Conservation (phyloP, 2,888 invertebrate species). For the Melanostoma scalare region DNA sequence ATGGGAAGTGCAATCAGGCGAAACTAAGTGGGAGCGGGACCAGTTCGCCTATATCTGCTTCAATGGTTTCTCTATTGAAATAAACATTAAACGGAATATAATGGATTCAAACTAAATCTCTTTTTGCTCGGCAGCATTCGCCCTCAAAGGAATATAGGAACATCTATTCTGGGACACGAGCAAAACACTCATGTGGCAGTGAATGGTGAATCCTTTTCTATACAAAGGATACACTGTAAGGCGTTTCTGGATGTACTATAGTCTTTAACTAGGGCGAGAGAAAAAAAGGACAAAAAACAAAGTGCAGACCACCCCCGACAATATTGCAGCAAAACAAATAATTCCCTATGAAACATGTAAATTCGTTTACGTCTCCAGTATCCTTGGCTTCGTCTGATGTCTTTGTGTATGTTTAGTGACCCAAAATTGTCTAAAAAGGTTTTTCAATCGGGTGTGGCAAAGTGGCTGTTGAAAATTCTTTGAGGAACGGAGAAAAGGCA, state of each 20-base stretch:
- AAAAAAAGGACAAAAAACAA: slow-evolving; percentile 13
- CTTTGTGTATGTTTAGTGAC: slow-evolving; percentile 51
- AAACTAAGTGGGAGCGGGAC: slow-evolving; percentile 45
- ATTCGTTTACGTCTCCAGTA: slow-evolving; percentile 27
- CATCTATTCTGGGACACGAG: slow-evolving; percentile 46
- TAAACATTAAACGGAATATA: slow-evolving; percentile 57
- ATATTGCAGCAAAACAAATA: slow-evolving; percentile 70
- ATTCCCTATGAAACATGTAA: slow-evolving; percentile 58
- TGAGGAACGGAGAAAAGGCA: slow-evolving; percentile 3
- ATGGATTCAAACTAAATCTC: slow-evolving; percentile 28
- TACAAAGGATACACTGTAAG: slow-evolving; percentile 36
- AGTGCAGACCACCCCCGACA: slow-evolving; percentile 20
- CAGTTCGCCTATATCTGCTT: slow-evolving; percentile 39
- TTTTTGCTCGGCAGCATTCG: slow-evolving; percentile 1
- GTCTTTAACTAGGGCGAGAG: slow-evolving; percentile 24
- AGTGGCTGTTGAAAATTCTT: slow-evolving; percentile 33
- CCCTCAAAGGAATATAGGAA: slow-evolving; percentile 53
- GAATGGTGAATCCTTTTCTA: slow-evolving; percentile 46
- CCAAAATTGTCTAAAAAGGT: slow-evolving; percentile 49
- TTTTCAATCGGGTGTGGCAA: slow-evolving; percentile 56
- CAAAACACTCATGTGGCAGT: slow-evolving; percentile 47
- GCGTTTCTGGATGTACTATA: slow-evolving; percentile 1
- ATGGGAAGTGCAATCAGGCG: slow-evolving; percentile 53
- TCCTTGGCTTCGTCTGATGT: slow-evolving; percentile 32
- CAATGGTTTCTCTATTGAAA: slow-evolving; percentile 48